Evolutionary conservation across 2,888 invertebrate species (phyloP).

Genomic region (Apamea crenata): DNA sequence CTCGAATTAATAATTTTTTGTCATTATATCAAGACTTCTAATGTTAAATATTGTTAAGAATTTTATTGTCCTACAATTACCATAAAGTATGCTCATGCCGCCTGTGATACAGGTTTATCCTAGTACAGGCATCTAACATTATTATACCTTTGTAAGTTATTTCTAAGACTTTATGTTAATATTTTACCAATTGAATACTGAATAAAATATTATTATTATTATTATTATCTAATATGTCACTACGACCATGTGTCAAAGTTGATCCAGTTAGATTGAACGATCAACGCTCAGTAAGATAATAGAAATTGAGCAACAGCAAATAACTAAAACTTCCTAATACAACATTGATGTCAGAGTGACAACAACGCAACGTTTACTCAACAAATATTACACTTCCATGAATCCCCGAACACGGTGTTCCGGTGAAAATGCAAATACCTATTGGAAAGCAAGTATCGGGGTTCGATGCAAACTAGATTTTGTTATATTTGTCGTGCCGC

Average conservation of each 20-base stretch:
- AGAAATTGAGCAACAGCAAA: conserved; percentile 20
- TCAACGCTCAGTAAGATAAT: background rate
- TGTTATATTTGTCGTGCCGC: conserved; percentile 69
- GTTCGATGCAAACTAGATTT: conserved; percentile 73
- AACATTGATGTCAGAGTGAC: conserved; percentile 39
- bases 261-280: background rate
- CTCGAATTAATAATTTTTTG: too few species aligned
- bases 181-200: too few species aligned
- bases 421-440: conserved; percentile 71
- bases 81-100: too few species aligned
- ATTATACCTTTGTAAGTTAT: too few species aligned
- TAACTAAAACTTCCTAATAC: conserved; percentile 12
- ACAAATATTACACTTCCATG: conserved; percentile 66
- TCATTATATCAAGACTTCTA: too few species aligned
- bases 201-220: too few species aligned
- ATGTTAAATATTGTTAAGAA: too few species aligned
- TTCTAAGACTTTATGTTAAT: too few species aligned
- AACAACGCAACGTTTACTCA: conserved; percentile 43
- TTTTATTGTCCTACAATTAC: too few species aligned
- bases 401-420: conserved; percentile 61
- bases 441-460: conserved; percentile 69
- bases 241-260: background rate
- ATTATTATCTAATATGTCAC: too few species aligned
- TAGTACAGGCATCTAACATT: too few species aligned
- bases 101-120: too few species aligned